Conservation (phyloP, 2,888 invertebrate genomes). For the Caenorhabditis sp. region DNA sequence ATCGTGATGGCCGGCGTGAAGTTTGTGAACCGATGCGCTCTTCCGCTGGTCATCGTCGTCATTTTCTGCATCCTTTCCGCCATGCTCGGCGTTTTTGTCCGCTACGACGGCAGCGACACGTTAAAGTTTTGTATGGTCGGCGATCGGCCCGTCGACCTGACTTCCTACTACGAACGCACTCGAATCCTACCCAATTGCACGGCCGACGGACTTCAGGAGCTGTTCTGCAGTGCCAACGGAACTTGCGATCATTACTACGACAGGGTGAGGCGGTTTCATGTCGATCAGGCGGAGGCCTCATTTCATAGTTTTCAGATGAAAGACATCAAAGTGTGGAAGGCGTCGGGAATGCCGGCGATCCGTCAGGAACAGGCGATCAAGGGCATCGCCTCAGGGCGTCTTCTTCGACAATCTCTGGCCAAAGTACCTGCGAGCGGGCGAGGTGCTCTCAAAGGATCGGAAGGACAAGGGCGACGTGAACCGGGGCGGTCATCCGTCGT, state of each 20-base stretch:
- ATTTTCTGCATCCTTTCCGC: conserved; percentile 76
- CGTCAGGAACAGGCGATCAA: conserved; percentile 85
- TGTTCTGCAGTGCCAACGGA: conserved; percentile 84
- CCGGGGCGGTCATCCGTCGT: conserved; percentile 79
- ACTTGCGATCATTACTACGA: conserved; percentile 75
- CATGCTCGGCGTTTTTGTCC: conserved; percentile 82
- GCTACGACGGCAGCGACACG: conserved; percentile 90
- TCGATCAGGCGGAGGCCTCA: background rate
- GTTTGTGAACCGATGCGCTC: conserved; percentile 82
- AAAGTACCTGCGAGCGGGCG: conserved; percentile 73
- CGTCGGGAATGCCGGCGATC: conserved; percentile 63
- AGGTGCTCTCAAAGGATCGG: conserved; percentile 71
- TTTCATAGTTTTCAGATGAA: conserved; percentile 67
- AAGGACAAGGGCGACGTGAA: conserved; percentile 59
- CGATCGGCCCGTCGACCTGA: conserved; percentile 85
- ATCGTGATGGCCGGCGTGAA: conserved; percentile 81
- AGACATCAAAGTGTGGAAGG: conserved; percentile 61
- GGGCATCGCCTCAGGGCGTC: conserved; percentile 91
- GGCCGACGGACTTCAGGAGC: conserved; percentile 84
- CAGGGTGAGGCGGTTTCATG: conserved; percentile 84
- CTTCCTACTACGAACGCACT: conserved; percentile 64
- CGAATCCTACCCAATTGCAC: conserved; percentile 69
- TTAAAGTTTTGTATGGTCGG: conserved; percentile 95
- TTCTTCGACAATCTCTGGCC: conserved; percentile 83
- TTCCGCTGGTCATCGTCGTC: conserved; percentile 78